phyloP scores from a whole-genome alignment of 1,140 invertebrate genomes.

The Sminthurinus signatus region DNA sequence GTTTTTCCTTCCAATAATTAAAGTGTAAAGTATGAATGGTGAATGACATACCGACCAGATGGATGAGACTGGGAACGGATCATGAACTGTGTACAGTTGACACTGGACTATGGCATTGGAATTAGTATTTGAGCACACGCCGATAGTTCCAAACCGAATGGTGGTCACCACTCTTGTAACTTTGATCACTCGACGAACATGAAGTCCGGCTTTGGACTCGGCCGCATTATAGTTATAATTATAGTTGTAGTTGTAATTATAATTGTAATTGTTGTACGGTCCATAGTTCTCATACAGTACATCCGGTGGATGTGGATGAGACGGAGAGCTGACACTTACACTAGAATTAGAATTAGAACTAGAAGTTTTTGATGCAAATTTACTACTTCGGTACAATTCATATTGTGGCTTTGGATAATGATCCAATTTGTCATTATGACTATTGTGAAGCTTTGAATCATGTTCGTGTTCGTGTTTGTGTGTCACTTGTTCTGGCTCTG shows the following conservation, averaged over 20 bases:
- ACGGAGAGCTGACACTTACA: no score
- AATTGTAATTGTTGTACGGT: no score
- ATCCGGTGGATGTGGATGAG: neutral
- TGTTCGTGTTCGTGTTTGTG: neutral
- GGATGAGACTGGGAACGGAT: constrained; percentile 13
- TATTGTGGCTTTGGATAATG: no score
- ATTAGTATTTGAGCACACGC: constrained; percentile 24
- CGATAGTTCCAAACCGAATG: constrained; percentile 32
- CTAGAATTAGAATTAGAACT: no score
- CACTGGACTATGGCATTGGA: constrained; percentile 13
- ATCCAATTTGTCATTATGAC: neutral
- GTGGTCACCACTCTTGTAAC: constrained; percentile 28
- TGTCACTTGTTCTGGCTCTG: neutral
- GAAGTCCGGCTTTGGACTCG: neutral
- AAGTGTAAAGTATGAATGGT: no score
- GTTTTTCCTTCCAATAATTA: no score
- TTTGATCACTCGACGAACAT: constrained; percentile 14
- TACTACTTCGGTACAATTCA: no score
- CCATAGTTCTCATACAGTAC: neutral
- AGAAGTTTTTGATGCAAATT: no score
- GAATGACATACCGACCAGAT: constrained; percentile 29
- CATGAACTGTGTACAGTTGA: constrained; percentile 21
- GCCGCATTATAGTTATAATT: no score
- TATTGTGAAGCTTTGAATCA: neutral
- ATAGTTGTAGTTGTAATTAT: no score